Base-by-base conservation (phyloP, 2,797 vertebrate species). In the Anguilla anguilla region DNA sequence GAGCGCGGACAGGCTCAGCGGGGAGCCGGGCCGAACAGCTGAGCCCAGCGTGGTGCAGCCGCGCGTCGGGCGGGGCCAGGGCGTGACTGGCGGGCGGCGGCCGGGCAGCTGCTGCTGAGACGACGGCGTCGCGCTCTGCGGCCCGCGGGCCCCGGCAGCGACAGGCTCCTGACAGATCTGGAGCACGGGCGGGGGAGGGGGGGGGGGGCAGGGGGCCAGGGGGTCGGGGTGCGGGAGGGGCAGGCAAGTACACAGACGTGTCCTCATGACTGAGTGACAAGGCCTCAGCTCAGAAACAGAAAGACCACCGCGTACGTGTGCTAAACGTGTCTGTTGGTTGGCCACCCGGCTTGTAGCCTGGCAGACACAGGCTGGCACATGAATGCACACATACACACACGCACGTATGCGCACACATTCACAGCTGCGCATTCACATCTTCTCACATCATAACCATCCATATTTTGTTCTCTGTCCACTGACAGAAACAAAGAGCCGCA, bases 151-250 rank as follows among this genome's bases (percentile, higher is more conserved):
- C 10, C 46, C 6, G 19, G 46, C 79, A 22, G 7, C 1, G 46
- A 82, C 43, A 9, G 46, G 79, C 79, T 82, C 43, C 6, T 82
- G 79, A 82, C 79, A 82, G 43, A 51, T 82, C 79, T 49, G 25
- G 46, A 49, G 79, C 43, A 28, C 28, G 46, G 11, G 79, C 9
- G 5, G 69, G 69, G 11, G 28, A 13, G 28, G 11, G 74, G 28
- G 31, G 35, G 7, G 13, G 19, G 67, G 28, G 28, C 4, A 11
- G 25, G 15, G 67, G 43, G 43, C 35, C 35, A 25, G 4, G 25
- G 67, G 67, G 67, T 5, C 69, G 31, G 28, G 28, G 7, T 31
- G 31, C 3, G 2, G 69, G 25, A 11, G 2, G 67, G 13, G 13
- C 74, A 39, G 35, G 39, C 35, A 3, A 77, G 35, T 43, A n/a